Evolutionary conservation across 2,888 invertebrate genomes (phyloP).

Genomic region (Trachelus tabidus): DNA sequence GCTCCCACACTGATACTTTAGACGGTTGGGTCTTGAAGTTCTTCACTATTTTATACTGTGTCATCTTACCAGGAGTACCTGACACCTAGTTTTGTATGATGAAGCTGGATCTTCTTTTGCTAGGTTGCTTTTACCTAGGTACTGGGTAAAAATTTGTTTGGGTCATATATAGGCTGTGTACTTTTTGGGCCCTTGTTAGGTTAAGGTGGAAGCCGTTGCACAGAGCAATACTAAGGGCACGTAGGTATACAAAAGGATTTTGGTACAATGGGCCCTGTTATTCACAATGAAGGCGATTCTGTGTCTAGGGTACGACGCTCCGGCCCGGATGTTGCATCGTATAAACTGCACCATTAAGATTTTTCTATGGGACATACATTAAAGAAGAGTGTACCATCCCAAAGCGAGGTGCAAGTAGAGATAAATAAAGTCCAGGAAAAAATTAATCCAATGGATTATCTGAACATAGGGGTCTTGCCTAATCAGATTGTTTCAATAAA

Average conservation of each 20-base stretch:
- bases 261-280: slow-evolving; percentile 5
- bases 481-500: neutral
- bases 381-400: neutral
- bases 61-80: neutral
- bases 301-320: neutral
- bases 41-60: neutral
- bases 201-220: neutral
- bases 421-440: neutral
- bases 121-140: neutral
- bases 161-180: neutral
- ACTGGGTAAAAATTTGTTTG: neutral
- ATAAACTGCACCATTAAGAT: slow-evolving; percentile 30
- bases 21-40: neutral
- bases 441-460: neutral
- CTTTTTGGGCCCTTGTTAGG: neutral
- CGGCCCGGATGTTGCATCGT: slow-evolving; percentile 36
- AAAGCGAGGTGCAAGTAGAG: neutral
- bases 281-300: slow-evolving; percentile 5
- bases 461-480: neutral
- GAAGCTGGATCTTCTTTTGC: neutral
- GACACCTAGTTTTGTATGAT: neutral
- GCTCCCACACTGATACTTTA: neutral
- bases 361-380: slow-evolving; percentile 21
- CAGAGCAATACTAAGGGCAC: neutral
- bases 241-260: neutral